Evolutionary conservation across 2,888 invertebrate genomes (phyloP).

Genomic region (Biston stratarius): DNA sequence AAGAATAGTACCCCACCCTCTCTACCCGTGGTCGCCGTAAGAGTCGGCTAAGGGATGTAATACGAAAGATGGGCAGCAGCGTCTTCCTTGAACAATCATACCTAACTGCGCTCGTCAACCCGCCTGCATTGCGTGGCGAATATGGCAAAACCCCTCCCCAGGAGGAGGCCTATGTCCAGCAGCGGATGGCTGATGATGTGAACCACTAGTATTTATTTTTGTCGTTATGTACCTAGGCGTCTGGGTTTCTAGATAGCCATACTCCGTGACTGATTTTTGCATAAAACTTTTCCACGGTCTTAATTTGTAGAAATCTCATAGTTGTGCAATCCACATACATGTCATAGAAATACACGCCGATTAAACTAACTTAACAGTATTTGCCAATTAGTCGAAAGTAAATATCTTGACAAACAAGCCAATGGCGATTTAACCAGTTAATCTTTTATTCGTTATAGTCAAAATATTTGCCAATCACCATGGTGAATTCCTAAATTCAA

Average conservation of each 20-base stretch:
- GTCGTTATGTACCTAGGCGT: neutral
- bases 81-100: no score
- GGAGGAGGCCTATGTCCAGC: no score
- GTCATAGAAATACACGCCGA: conserved; percentile 55
- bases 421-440: conserved; percentile 51
- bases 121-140: no score
- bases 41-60: no score
- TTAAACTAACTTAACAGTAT: conserved; percentile 47
- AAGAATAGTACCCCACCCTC: no score
- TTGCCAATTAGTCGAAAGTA: conserved; percentile 65
- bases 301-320: conserved; percentile 56
- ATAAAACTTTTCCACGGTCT: conserved; percentile 32
- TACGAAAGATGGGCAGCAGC: no score
- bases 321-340: conserved; percentile 63
- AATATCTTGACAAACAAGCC: conserved; percentile 59
- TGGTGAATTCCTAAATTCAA: neutral
- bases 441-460: conserved; percentile 46
- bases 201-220: neutral
- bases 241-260: conserved; percentile 1
- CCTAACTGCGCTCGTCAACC: no score
- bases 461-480: conserved; percentile 26
- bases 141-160: no score
- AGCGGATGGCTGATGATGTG: no score
- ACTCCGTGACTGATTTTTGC: conserved; percentile 19
- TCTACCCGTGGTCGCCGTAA: no score